A percentile compares a stretch with the other conserved stretches of the same genome.
Evolutionary conservation across 1,140 invertebrate species (phyloP).

Genomic region (Leptinotarsa texana): DNA sequence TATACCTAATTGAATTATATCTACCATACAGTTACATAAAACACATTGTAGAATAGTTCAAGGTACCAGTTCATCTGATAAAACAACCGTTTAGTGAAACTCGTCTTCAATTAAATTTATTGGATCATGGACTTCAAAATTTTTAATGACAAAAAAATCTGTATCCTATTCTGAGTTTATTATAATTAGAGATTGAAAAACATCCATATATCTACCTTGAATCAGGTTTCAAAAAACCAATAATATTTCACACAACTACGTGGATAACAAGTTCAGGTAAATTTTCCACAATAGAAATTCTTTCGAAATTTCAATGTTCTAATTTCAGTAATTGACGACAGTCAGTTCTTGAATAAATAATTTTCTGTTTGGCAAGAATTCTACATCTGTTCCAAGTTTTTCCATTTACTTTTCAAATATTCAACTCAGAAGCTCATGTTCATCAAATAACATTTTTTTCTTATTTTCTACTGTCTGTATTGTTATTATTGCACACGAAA

Average conservation of each 20-base stretch:
- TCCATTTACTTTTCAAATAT: background rate
- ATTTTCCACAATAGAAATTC: background rate
- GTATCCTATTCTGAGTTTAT: background rate
- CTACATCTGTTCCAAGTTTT: background rate
- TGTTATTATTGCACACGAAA: background rate
- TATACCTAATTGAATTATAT: no score
- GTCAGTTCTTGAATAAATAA: background rate
- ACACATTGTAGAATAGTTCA: no score
- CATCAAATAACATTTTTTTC: background rate
- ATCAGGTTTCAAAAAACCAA: background rate
- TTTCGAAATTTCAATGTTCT: background rate
- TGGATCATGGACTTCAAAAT: no score
- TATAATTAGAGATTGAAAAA: background rate
- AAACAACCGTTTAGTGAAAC: no score
- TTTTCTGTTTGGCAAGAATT: background rate
- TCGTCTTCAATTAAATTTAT: no score
- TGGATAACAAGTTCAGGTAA: background rate
- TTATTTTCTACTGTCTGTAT: background rate
- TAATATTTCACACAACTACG: no score
- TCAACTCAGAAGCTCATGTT: slow-evolving; percentile 4
- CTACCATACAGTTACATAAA: no score
- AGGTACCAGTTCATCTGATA: no score
- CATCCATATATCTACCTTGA: background rate
- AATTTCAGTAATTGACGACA: background rate
- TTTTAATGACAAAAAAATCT: no score